Percentiles rank a stretch among this genome's conserved stretches.
phyloP scores from a whole-genome alignment of 2,888 invertebrate species.

The Lithophane semibrunnea region DNA sequence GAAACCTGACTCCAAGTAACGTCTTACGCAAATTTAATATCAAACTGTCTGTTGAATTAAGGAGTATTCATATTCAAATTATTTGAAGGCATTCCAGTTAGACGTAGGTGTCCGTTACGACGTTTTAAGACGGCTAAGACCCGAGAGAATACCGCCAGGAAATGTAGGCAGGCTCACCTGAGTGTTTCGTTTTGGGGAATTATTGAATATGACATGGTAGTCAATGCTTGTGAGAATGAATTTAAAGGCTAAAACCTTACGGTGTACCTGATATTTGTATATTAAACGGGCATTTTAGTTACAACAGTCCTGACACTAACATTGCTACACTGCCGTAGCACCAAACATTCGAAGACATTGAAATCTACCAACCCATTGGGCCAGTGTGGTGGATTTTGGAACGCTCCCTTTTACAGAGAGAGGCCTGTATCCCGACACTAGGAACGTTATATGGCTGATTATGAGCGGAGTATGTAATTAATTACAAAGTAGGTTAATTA shows the following conservation, averaged over 20 bases:
- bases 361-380: background rate
- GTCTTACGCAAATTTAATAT: constrained; percentile 80
- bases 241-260: too few species aligned
- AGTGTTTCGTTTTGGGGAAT: constrained; percentile 4
- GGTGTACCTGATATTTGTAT: background rate
- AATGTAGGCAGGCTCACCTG: constrained; percentile 16
- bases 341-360: background rate
- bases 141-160: constrained; percentile 6
- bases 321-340: background rate
- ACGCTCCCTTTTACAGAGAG: background rate
- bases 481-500: background rate
- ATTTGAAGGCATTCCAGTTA: constrained; percentile 62
- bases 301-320: background rate
- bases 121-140: constrained; percentile 47
- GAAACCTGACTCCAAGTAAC: constrained; percentile 65
- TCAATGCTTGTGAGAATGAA: background rate
- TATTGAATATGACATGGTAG: constrained; percentile 18
- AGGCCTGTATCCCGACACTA: background rate
- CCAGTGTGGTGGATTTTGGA: background rate
- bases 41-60: constrained; percentile 77
- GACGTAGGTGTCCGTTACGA: constrained; percentile 56
- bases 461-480: background rate
- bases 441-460: background rate
- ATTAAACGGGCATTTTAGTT: background rate
- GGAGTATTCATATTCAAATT: constrained; percentile 83